phyloP scores from a whole-genome alignment of 1,140 invertebrate species.

The Holotrichia oblita region DNA sequence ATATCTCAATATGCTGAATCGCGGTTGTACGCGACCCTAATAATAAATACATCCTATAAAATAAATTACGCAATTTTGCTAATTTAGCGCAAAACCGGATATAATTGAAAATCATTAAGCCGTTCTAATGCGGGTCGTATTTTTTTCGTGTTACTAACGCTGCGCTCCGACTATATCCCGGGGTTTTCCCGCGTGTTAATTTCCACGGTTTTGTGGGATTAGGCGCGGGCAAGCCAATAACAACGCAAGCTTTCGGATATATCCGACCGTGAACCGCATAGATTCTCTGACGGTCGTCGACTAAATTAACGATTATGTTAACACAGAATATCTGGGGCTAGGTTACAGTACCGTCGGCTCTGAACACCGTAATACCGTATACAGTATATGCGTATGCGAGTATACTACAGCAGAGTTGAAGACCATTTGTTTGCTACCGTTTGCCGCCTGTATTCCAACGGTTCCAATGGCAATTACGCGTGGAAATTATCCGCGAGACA shows the following conservation, averaged over 20 bases:
- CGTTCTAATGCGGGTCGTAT: slow-evolving; percentile 11
- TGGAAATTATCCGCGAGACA: neutral
- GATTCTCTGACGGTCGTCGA: neutral
- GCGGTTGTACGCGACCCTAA: neutral
- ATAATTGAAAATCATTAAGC: slow-evolving; percentile 14
- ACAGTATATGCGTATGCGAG: too few species aligned
- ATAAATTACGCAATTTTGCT: neutral
- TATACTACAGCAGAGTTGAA: too few species aligned
- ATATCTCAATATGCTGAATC: neutral
- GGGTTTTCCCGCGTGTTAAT: neutral
- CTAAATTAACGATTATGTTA: neutral
- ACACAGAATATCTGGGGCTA: neutral
- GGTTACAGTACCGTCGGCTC: neutral
- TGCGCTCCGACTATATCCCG: neutral
- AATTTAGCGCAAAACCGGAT: neutral
- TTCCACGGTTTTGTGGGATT: neutral
- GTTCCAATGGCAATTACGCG: neutral
- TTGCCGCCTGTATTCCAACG: neutral
- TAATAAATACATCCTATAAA: neutral
- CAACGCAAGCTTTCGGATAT: neutral
- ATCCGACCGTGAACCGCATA: neutral
- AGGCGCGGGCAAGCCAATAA: neutral
- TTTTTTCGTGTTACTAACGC: neutral
- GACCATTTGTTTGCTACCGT: neutral
- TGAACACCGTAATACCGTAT: neutral